Evolutionary conservation across 1,140 invertebrate genomes (phyloP), one percentile per base, ranked within the genome.

Genomic region (Drosophila grimshawi): DNA sequence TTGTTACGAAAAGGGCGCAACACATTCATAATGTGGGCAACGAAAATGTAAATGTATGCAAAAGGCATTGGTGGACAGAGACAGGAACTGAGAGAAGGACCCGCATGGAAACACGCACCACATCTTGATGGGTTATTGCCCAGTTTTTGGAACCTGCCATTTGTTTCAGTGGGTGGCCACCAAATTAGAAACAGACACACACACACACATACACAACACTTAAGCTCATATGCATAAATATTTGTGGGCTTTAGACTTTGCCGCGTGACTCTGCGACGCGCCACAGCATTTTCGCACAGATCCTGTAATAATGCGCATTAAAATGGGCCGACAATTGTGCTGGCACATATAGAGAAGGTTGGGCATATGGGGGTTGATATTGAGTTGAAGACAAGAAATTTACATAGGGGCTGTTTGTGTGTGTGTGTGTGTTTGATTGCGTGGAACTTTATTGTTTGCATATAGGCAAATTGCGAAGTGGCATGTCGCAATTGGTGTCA

Each of bases 51-150:
- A 63, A 61, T 69, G 60, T 63, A 68, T 59, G 63, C 78, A 63
- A 53, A 70, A 66, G 73, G 53, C 60, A 55, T 27, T 67, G 51
- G 65, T 63, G 79, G 68, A 79, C 75, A 88, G 67, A 52, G 56
- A 70, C 61, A 66, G 68, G 8, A 4, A 59, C 29, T 59, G 68
- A 56, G 67, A 39, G 29, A 19, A 37, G 43, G 45, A 65, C 79
- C 79, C 83, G 76, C 83, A 80, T 88, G 72, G 80, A 74, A 86
- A 88, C 48, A 66, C 63, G 79, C 83, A 83, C 83, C 83, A 83
- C 83, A 88, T 86, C 86, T 86, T 71, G 71, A 77, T 80, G 80
- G 80, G 78, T 88, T 80, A 86, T 83, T 77, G 83, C 80, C 76
- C 80, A 86, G 76, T 83, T 88, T 88, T 79, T 39, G 76, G 80